Percentiles rank a stretch among this genome's conserved stretches.
Evolutionary conservation across 2,113 vertebrate species (phyloP).

Genomic region (Gymnorhina tibicen): DNA sequence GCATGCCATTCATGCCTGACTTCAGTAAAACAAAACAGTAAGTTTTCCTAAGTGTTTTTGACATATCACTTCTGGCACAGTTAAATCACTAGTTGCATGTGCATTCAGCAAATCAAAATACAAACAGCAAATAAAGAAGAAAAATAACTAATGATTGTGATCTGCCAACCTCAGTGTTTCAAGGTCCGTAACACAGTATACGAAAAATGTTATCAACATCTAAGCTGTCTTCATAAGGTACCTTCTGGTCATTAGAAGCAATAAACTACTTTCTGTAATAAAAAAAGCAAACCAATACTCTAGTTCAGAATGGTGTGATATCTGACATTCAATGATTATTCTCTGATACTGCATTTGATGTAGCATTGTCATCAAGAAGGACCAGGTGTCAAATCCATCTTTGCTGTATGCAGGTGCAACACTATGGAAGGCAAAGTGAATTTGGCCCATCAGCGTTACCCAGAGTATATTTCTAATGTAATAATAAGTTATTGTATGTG

Average conservation of each 20-base stretch:
- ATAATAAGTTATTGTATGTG: constrained; percentile 50
- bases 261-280: constrained; percentile 69
- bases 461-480: not conserved
- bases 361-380: not conserved
- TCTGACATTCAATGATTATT: constrained; percentile 9
- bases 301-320: constrained; percentile 18
- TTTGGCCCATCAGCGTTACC: constrained; percentile 43
- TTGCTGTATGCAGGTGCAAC: constrained; percentile 51
- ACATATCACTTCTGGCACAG: constrained; percentile 14
- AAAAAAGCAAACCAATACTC: constrained; percentile 31
- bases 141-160: not conserved
- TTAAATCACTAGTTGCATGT: constrained; percentile 38
- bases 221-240: constrained; percentile 44
- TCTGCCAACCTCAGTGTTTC: constrained; percentile 20
- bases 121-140: constrained; percentile 26
- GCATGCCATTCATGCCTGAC: constrained; percentile 70
- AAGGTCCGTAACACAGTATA: constrained; percentile 22
- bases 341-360: not conserved
- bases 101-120: constrained; percentile 42
- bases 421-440: not conserved
- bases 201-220: constrained; percentile 42
- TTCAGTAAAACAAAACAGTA: constrained; percentile 46
- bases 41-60: constrained; percentile 53
- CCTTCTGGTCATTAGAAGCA: constrained; percentile 72
- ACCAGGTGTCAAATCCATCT: constrained; percentile 5